Evolutionary conservation across 2,888 invertebrate species (phyloP), one percentile per base, ranked within the genome.

Genomic region (Synergus umbraculus): DNA sequence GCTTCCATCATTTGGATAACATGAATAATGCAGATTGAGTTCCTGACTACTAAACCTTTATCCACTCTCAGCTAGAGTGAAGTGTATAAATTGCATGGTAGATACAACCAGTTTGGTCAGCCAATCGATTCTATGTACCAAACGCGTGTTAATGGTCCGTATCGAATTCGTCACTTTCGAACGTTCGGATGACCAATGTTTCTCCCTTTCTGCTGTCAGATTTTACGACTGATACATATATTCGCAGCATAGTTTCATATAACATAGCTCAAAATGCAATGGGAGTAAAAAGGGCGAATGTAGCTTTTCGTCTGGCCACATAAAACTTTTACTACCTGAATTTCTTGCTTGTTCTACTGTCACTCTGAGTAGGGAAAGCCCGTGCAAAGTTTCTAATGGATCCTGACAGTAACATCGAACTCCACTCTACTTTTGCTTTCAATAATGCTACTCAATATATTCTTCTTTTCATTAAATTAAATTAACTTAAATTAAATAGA

Each of bases 261-360:
- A 4, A 18, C 15, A 15, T 29, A 49, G 46, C 7, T 29, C 73
- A n/a, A 37, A n/a, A 37, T 22, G 37, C n/a, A 49, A 46, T 29
- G 49, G 15, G 29, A 13, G 49, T n/a, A 49, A 73, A 5, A n/a
- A 22, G 12, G 29, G 44, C 49, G n/a, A 73, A 10, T 37, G 73
- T 37, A 73, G 54, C 37, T 73, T 73, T 54, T 73, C 29, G 37
- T 73, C 49, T 54, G 73, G 49, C 10, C 49, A 54, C 69, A 69
- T 69, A 69, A 69, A 69, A 69, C 15, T 69, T 73, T 73, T 73
- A 54, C 73, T 54, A 73, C 54, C 54, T 15, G 73, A 54, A 67
- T 54, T 73, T 73, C 49, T 54, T 29, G 73, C 49, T 49, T 73
- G 73, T n/a, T 73, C 49, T 3, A 54, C 49, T 73, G 73, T 73